Conservation (phyloP, 2,797 vertebrate genomes). For the Xenentodon cancila region DNA sequence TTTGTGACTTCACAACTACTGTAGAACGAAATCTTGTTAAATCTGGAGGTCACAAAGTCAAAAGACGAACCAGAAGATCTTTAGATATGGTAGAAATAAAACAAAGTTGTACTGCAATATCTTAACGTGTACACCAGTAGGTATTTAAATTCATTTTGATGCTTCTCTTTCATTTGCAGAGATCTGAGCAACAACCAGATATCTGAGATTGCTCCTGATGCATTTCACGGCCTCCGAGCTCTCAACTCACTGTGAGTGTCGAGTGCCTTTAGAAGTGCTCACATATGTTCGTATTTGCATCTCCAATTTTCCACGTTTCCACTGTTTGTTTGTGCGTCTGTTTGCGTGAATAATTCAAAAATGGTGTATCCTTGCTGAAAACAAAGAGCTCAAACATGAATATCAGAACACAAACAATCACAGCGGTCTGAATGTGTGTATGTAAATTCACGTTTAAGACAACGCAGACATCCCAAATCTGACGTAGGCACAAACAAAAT, state of each 20-base stretch:
- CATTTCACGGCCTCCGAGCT: slow-evolving; percentile 86
- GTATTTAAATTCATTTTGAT: background rate
- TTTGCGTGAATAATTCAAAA: slow-evolving; percentile 46
- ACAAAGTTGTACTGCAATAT: too few species aligned
- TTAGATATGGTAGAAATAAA: too few species aligned
- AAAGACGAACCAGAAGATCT: too few species aligned
- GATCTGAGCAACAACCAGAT: slow-evolving; percentile 98
- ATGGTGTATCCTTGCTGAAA: too few species aligned
- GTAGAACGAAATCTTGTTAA: too few species aligned
- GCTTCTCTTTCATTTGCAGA: slow-evolving; percentile 69
- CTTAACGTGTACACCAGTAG: background rate
- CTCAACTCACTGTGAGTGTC: slow-evolving; percentile 96
- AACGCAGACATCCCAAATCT: too few species aligned
- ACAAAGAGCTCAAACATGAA: background rate
- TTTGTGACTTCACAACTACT: too few species aligned
- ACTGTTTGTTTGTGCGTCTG: slow-evolving; percentile 15
- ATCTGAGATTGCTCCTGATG: slow-evolving; percentile 72
- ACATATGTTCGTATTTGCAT: slow-evolving; percentile 3
- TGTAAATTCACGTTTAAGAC: too few species aligned
- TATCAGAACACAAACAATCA: slow-evolving; percentile 12
- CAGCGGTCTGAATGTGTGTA: slow-evolving; percentile 13
- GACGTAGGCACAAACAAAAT: too few species aligned
- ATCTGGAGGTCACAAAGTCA: too few species aligned
- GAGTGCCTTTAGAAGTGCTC: background rate
- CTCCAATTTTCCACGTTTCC: background rate